Conservation (phyloP, 2,888 invertebrate genomes). For the Lasioglossum calceatum region DNA sequence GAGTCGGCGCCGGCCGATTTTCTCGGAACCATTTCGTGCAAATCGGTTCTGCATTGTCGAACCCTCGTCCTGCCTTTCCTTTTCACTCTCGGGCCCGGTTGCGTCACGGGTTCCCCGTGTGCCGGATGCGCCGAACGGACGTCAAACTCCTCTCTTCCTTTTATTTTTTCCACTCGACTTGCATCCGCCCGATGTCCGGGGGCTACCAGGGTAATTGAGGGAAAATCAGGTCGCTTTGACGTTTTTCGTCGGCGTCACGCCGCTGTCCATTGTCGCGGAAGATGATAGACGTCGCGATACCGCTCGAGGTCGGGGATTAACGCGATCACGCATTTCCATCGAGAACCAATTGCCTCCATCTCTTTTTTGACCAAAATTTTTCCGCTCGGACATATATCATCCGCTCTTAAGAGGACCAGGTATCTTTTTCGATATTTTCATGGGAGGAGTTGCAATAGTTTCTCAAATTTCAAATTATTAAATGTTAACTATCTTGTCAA, state of each 20-base stretch:
- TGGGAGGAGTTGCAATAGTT: no score
- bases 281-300: constrained; percentile 45
- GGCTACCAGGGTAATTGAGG: constrained; percentile 68
- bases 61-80: constrained; percentile 57
- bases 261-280: constrained; percentile 37
- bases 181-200: constrained; percentile 67
- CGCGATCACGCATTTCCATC: not conserved
- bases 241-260: constrained; percentile 46
- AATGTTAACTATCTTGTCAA: no score
- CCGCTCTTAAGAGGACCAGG: no score
- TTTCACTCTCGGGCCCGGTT: constrained; percentile 60
- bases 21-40: constrained; percentile 10
- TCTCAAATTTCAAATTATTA: no score
- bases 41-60: constrained; percentile 34
- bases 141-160: constrained; percentile 74
- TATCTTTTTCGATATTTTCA: no score
- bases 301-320: constrained; percentile 45
- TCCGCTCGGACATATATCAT: no score
- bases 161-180: constrained; percentile 70
- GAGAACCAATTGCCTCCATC: not conserved
- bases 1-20: not conserved
- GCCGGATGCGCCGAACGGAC: constrained; percentile 79
- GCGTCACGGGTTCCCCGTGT: constrained; percentile 65
- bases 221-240: constrained; percentile 71
- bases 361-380: not conserved